Base-by-base conservation (phyloP, 2,113 vertebrate species). In the Istiophorus platypterus region DNA sequence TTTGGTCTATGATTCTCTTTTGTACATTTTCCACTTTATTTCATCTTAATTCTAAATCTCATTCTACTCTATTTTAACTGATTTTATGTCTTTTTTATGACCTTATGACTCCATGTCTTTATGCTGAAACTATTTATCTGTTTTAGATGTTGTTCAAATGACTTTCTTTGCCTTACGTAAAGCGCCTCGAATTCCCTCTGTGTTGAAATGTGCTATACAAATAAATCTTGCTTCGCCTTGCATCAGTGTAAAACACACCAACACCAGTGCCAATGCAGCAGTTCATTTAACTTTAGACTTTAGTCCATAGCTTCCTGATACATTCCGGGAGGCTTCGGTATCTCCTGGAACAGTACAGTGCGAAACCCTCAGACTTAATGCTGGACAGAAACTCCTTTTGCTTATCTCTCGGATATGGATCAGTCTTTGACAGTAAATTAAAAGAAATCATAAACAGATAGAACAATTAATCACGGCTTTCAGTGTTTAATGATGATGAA, bases 381-480 rank as follows among this genome's bases (percentile, higher is more conserved):
- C 41, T 42, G 41, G 41, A 52, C 22, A 54, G 17, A 64, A 29
- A 9, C 39, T 62, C 29, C 39, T 20, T 73, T 39, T 56, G 45
- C 69, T 56, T 41, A 45, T 61, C 37, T 62, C 56, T 68, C 3
- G 15, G 12, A 59, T 29, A 66, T 72, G 26, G 20, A 68, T 41
- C 62, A 62, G 20, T 24, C 14, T 52, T 27, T 52, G 45, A 79
- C 34, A 8, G 56, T 10, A 61, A 52, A 39, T 51, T 27, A 72
- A 47, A 64, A 13, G 45, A 29, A 61, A 20, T 63, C 26, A 39
- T 7, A 69, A 65, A 24, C 22, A 69, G 14, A 61, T 24, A n/a
- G 52, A 69, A 51, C 7, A 20, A 7, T 49, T 20, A 14, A 34
- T 26, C 61, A 18, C 31, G 20, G 29, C 14, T 3, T 26, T 26